Percentiles rank a stretch among this genome's conserved stretches.
Evolutionary conservation across 2,888 invertebrate species (phyloP).

Genomic region (Harpagoxenus sublaevis): DNA sequence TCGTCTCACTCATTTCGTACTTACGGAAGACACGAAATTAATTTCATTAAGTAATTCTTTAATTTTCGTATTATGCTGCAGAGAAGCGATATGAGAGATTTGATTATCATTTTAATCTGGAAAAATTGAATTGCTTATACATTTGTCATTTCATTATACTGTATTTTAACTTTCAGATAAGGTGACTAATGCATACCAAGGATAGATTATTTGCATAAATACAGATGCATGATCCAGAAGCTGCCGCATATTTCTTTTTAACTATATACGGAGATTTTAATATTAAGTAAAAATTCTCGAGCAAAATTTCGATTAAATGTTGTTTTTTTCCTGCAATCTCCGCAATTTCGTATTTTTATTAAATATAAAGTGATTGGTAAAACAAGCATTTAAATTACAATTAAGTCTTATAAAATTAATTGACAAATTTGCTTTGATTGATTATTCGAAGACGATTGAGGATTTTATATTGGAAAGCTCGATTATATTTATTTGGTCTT

Average conservation of each 20-base stretch:
- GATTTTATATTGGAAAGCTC: neutral
- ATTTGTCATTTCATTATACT: slow-evolving; percentile 11
- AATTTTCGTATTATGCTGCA: neutral
- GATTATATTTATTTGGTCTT: neutral
- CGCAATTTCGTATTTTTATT: neutral
- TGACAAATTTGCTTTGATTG: neutral
- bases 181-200: slow-evolving; percentile 38
- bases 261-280: neutral
- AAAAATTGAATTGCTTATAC: slow-evolving; percentile 22
- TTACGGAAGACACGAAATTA: neutral
- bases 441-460: neutral
- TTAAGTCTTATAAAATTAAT: neutral
- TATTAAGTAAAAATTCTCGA: neutral
- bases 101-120: slow-evolving; percentile 11
- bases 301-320: neutral
- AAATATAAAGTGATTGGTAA: neutral
- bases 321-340: neutral
- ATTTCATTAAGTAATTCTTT: neutral
- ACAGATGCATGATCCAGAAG: neutral
- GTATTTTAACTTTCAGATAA: slow-evolving; percentile 40
- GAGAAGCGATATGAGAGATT: neutral
- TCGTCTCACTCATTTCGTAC: neutral
- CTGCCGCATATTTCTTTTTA: neutral
- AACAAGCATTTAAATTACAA: neutral
- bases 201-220: slow-evolving; percentile 26